Base-by-base conservation (phyloP, 2,113 vertebrate genomes). In the Tangachromis dhanisi region DNA sequence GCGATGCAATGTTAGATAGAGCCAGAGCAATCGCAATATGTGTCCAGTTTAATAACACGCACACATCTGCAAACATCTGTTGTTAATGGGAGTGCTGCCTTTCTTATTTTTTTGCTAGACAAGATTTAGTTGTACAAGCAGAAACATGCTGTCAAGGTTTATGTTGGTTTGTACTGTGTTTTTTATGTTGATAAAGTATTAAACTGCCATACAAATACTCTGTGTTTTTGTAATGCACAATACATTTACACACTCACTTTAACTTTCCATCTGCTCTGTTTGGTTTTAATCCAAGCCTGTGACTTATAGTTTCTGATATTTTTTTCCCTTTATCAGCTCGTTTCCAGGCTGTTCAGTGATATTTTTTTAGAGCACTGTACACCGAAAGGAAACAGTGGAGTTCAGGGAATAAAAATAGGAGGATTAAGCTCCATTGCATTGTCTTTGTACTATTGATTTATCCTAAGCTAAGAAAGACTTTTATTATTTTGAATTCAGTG, bases 121-220 rank as follows among this genome's bases (percentile, higher is more conserved):
- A 35, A 63, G 47, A 14, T 7, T 4, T 91, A 83, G 86, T 83
- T 84, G 83, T 84, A 61, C 21, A 68, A 17, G 13, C 31, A 35
- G 78, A 13, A 26, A 85, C 81, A 81, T 92, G 83, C 83, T 93
- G 88, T 93, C 79, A 51, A 59, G 24, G 79, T 53, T 66, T 88
- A 19, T 92, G 81, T 90, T 89, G 73, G 90, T 95, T 91, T 95
- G 92, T 95, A 89, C 86, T 93, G 84, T 94, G 80, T 93, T 66
- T 66, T 92, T 90, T 81, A 86, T 95, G 87, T 94, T 90, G 91
- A 95, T 91, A 91, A 93, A 95, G 90, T 88, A 96, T 96, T 96
- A 96, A 96, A 87, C 87, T 88, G 81, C 91, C 88, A 91, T 96
- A 87, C 89, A 95, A 96, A 93, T 87, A 84, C 91, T 92, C 63